Percentiles rank a stretch among this genome's conserved stretches.
Conservation (phyloP, 2,797 vertebrate genomes). For the Pelobates cultripes region DNA sequence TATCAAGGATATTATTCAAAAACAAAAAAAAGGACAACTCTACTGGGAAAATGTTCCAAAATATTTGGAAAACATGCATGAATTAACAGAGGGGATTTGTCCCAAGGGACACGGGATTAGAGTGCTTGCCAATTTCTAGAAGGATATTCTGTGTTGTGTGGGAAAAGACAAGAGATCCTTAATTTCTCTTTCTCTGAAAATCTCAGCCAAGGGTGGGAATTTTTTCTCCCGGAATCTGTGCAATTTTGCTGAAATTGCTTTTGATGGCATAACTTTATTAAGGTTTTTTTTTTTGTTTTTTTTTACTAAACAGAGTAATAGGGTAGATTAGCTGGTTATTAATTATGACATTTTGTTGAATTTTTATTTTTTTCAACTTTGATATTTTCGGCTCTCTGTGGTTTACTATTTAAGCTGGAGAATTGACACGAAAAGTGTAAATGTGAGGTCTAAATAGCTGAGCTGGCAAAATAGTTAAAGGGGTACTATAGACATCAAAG, state of each 20-base stretch:
- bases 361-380: too few relatives aligned
- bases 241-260: slow-evolving; percentile 12
- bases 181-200: slow-evolving; percentile 29
- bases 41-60: slow-evolving; percentile 41
- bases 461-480: too few relatives aligned
- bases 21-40: slow-evolving; percentile 3
- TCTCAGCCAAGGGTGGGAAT: slow-evolving; percentile 26
- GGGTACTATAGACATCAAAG: too few relatives aligned
- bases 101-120: slow-evolving; percentile 28
- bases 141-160: slow-evolving; percentile 37
- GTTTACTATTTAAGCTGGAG: too few relatives aligned
- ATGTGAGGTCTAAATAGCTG: too few relatives aligned
- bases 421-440: too few relatives aligned
- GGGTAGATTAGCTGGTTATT: too few relatives aligned
- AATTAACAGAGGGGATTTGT: slow-evolving; percentile 17
- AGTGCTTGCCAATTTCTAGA: slow-evolving; percentile 35
- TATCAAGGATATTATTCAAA: slow-evolving; percentile 22
- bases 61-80: slow-evolving; percentile 35
- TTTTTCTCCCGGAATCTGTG: slow-evolving; percentile 17
- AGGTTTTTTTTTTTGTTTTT: not conserved
- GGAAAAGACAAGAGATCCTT: slow-evolving; percentile 41
- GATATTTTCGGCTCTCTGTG: too few relatives aligned
- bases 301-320: too few relatives aligned
- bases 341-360: too few relatives aligned
- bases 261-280: not conserved